Evolutionary conservation across 2,888 invertebrate species (phyloP).

Genomic region (Anaspis maculata): DNA sequence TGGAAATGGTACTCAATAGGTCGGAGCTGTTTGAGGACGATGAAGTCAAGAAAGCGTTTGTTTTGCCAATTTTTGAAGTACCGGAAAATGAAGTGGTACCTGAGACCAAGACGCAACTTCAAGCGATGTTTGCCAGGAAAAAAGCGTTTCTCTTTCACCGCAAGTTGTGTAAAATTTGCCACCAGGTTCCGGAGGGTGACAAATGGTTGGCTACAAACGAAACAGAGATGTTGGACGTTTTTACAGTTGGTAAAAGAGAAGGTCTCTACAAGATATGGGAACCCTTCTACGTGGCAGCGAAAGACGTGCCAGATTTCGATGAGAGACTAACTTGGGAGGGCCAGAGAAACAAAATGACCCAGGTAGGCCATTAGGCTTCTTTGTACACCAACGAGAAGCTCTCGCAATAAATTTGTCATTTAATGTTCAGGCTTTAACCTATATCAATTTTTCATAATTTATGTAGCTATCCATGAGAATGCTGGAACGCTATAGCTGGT

Average conservation of each 20-base stretch:
- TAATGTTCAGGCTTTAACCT: no score
- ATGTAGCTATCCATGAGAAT: no score
- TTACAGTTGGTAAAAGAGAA: conserved; percentile 24
- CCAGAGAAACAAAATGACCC: conserved; percentile 30
- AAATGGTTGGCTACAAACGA: conserved; percentile 21
- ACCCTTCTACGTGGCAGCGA: conserved; percentile 31
- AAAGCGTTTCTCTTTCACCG: conserved; percentile 28
- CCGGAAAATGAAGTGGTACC: conserved; percentile 17
- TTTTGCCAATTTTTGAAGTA: conserved; percentile 6
- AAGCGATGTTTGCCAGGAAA: conserved; percentile 20
- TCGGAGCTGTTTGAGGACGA: no score
- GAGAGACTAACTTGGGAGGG: conserved; percentile 34
- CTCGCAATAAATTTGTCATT: no score
- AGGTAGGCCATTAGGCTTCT: no score
- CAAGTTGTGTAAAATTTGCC: conserved; percentile 22
- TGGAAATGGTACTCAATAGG: conserved; percentile 10
- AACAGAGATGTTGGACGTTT: conserved; percentile 21
- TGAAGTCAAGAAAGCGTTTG: no score
- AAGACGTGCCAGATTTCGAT: conserved; percentile 31
- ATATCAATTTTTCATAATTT: no score
- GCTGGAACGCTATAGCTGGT: no score
- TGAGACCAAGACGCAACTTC: conserved; percentile 24
- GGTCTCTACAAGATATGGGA: conserved; percentile 26
- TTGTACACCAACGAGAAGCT: no score
- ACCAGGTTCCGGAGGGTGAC: conserved; percentile 9